Evolutionary conservation across 2,797 vertebrate genomes (phyloP).

Genomic region (Danionella dracula): DNA sequence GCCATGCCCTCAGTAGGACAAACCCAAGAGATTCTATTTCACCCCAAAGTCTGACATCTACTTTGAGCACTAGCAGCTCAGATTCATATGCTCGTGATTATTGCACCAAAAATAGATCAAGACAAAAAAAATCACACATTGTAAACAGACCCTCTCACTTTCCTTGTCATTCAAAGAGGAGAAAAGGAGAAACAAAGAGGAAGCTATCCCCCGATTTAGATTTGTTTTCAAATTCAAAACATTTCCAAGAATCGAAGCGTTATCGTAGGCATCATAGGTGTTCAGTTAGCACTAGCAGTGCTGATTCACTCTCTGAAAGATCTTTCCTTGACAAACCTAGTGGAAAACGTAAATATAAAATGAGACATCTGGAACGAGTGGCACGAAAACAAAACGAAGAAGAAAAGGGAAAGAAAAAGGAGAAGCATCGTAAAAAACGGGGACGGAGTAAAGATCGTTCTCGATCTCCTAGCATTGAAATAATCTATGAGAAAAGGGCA

Average conservation of each 20-base stretch:
- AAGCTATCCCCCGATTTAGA: conserved; percentile 29
- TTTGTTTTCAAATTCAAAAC: not conserved
- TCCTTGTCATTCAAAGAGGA: conserved; percentile 18
- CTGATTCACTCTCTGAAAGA: conserved; percentile 50
- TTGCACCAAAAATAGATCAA: not conserved
- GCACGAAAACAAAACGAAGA: conserved; percentile 27
- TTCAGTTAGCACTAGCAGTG: conserved; percentile 57
- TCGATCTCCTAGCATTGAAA: conserved; percentile 74
- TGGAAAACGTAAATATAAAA: conserved; percentile 95
- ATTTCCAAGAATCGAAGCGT: conserved; percentile 37
- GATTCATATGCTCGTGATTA: not conserved
- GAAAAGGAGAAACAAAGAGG: conserved; percentile 50
- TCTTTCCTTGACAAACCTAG: conserved; percentile 65
- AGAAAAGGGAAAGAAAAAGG: conserved; percentile 60
- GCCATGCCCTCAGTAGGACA: no score
- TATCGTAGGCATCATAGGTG: conserved; percentile 10
- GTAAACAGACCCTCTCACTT: not conserved
- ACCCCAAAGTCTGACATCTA: not conserved
- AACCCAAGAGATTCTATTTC: not conserved
- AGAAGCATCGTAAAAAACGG: conserved; percentile 59
- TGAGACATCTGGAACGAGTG: conserved; percentile 78
- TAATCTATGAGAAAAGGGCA: conserved; percentile 67
- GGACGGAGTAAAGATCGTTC: conserved; percentile 59
- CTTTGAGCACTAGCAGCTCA: not conserved
- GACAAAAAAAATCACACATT: not conserved